Evolutionary conservation across 2,113 vertebrate genomes (phyloP), one percentile per base, ranked within the genome.

Genomic region (Podarcis raffonei): DNA sequence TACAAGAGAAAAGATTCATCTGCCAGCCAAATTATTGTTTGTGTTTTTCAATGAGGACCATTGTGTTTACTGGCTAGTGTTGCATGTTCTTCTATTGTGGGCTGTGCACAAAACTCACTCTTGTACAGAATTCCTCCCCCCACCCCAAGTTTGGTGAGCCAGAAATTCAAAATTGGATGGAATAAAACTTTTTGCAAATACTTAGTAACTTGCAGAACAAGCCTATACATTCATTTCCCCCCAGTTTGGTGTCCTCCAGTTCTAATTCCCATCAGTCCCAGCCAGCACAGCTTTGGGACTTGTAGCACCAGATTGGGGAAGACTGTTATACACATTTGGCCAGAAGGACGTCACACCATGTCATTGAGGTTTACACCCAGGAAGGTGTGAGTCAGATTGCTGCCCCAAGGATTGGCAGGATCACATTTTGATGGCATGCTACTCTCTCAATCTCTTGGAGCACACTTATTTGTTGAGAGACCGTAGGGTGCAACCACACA

Each of bases 51-150:
- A 85, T 87, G 32, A 0, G 0, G 20, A 65, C 3, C 1, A 78
- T 83, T 75, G 20, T 65, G 22, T 32, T 87, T 69, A 85, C 90
- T 83, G 78, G 83, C 80, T 92, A 93, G 90, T 91, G 65, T 37
- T 53, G 0, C 12, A 83, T 89, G 90, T 76, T 82, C 42, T 15
- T 42, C 32, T 72, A 12, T n/a, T 11, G 59, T 12, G 5, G 9
- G 6, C 3, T 65, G 32, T n/a, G 23, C 27, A 35, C 22, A 22
- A 4, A 3, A 30, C n/a, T 59, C 32, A 32, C 16, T n/a, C 27
- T 4, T 18, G 78, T 81, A 15, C 53, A 81, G n/a, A 4, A 53
- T 53, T 30, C 42, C 25, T 15, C 27, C 27, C 25, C 6, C 42
- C 2, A 0, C 22, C 68, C 25, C 25, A 25, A 9, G 27, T 30